Evolutionary conservation across 2,888 invertebrate species (phyloP).

Genomic region (Ophion ellenae): DNA sequence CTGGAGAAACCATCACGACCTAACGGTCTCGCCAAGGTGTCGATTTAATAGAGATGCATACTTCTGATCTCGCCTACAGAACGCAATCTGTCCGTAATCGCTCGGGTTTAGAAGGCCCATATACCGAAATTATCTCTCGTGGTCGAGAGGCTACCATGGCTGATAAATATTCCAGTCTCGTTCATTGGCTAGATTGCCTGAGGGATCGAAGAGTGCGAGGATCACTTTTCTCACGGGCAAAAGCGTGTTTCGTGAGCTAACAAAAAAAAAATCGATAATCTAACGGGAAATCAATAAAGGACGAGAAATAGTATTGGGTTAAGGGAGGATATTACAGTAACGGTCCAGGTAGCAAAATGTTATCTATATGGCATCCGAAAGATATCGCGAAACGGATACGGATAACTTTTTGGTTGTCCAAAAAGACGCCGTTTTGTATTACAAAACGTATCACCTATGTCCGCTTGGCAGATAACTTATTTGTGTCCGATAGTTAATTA

Average conservation of each 20-base stretch:
- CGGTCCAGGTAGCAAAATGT: no score
- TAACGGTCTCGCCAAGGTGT: neutral
- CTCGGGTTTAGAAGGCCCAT: constrained; percentile 9
- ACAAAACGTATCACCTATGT: no score
- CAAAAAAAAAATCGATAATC: neutral
- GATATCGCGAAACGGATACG: no score
- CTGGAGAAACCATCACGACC: neutral
- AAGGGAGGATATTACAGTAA: no score
- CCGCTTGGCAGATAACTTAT: no score
- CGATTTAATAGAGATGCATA: neutral
- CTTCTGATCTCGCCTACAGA: neutral
- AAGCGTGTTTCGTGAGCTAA: neutral
- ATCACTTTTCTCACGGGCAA: constrained; percentile 8
- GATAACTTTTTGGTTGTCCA: no score
- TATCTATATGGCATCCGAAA: no score
- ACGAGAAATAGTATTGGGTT: neutral
- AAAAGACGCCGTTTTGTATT: no score
- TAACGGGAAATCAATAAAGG: constrained; percentile 12
- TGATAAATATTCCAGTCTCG: constrained; percentile 36
- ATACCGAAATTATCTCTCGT: constrained; percentile 23
- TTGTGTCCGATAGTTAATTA: no score
- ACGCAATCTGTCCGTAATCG: constrained; percentile 15
- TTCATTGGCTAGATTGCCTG: neutral
- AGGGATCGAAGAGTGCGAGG: constrained; percentile 13
- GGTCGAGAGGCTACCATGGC: neutral